A percentile compares a stretch with the other conserved stretches of the same genome.
These are phyloP conservation scores for Ochropleura plecta DNA, from an alignment of 2,888 invertebrate genomes.

Conservation along the genomic window DNA sequence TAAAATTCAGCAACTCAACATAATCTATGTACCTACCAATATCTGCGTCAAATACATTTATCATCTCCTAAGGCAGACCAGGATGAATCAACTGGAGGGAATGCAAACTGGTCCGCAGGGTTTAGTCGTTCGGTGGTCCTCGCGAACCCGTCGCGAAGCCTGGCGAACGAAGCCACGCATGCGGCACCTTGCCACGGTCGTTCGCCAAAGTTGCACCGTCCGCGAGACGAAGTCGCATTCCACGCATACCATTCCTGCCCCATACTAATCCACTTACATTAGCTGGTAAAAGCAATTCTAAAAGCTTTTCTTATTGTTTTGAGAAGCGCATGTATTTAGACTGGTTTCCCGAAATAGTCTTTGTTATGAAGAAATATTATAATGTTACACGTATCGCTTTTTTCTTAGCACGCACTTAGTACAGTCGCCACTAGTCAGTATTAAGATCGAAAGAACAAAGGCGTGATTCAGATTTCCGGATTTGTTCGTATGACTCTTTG, in stretches of 20 bases:
- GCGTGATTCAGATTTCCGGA: constrained; percentile 55
- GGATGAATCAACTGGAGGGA: constrained; percentile 55
- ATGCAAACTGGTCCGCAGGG: constrained; percentile 53
- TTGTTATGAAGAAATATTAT: constrained; percentile 23
- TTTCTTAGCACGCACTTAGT: constrained; percentile 14
- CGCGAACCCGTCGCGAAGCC: constrained; percentile 11
- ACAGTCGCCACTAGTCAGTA: constrained; percentile 3
- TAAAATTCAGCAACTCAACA: neutral
- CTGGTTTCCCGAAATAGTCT: constrained; percentile 25
- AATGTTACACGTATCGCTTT: constrained; percentile 1
- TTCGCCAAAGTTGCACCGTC: constrained; percentile 78
- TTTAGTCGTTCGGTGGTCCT: constrained; percentile 13
- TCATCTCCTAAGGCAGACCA: constrained; percentile 11
- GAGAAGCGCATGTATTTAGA: constrained; percentile 29
- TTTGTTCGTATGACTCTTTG: constrained; percentile 39
- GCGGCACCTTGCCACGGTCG: constrained; percentile 72
- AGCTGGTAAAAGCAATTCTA: constrained; percentile 51
- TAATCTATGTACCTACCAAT: neutral
- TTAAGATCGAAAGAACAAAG: constrained; percentile 46
- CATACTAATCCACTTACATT: constrained; percentile 58
- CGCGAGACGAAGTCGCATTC: constrained; percentile 80
- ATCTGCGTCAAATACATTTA: constrained; percentile 25
- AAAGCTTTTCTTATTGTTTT: constrained; percentile 48
- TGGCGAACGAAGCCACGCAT: constrained; percentile 46
- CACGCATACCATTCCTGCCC: constrained; percentile 78